Conservation (phyloP, 53 echinoderm and acorn worm genomes). For the Luidia sarsii region DNA sequence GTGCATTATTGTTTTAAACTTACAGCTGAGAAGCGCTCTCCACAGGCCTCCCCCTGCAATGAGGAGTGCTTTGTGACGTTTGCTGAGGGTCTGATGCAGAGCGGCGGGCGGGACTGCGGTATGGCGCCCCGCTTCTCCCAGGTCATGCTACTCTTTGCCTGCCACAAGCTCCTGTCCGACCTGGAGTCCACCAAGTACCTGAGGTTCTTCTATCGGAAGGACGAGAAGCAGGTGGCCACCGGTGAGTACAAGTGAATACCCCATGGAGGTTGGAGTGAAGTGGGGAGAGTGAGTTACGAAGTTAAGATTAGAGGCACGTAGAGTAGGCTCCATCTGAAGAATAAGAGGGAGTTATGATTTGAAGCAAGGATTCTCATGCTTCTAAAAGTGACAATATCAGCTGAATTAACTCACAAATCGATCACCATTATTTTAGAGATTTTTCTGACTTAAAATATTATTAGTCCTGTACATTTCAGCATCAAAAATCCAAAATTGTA, state of each 20-base stretch:
- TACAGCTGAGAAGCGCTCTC: conserved; percentile 25
- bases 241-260: neutral
- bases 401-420: too few relatives aligned
- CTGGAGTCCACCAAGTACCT: conserved; percentile 78
- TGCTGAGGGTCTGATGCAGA: conserved; percentile 61
- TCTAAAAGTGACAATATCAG: too few relatives aligned
- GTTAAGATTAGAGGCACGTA: neutral
- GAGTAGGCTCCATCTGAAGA: too few relatives aligned
- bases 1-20: too few relatives aligned
- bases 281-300: neutral
- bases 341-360: too few relatives aligned
- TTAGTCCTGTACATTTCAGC: too few relatives aligned
- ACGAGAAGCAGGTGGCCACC: conserved; percentile 23
- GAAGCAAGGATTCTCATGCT: neutral
- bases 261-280: neutral
- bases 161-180: conserved; percentile 83
- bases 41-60: conserved; percentile 60
- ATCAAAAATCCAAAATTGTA: too few relatives aligned
- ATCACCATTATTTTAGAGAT: too few relatives aligned
- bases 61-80: conserved; percentile 76
- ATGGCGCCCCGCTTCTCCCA: conserved; percentile 55
- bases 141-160: conserved; percentile 87
- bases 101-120: conserved; percentile 58
- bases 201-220: conserved; percentile 56
- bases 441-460: too few relatives aligned